phyloP scores from a whole-genome alignment of 2,797 vertebrate genomes.

The Ceyx erithaca region DNA sequence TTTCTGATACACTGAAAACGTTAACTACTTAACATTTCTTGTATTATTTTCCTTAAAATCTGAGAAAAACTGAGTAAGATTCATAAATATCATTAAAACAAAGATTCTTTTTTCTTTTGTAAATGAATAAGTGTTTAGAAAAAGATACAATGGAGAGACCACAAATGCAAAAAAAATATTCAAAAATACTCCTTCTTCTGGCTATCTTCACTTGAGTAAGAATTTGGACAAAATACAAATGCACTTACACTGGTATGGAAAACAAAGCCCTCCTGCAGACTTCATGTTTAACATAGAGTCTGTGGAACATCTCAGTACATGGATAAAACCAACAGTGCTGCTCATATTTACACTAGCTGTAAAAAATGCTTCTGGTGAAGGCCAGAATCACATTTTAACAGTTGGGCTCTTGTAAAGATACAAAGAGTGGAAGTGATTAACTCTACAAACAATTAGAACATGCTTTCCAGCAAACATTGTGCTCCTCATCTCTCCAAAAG shows the following conservation, averaged over 20 bases:
- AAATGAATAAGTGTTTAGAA: not conserved
- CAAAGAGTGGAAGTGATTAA: conserved; percentile 41
- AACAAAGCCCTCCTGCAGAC: not conserved
- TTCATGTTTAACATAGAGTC: not conserved
- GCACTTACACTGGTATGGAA: not conserved
- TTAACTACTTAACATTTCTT: not conserved
- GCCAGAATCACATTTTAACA: conserved; percentile 32
- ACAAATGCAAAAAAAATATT: not conserved
- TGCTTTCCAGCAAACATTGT: not conserved
- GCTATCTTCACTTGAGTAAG: not conserved
- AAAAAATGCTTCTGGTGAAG: conserved; percentile 10
- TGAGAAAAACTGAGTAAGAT: not conserved
- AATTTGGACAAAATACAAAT: not conserved
- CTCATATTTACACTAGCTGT: not conserved
- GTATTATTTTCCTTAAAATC: not conserved
- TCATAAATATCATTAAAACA: not conserved
- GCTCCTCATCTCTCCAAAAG: not conserved
- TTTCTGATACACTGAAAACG: not conserved
- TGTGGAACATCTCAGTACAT: not conserved
- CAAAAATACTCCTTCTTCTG: not conserved
- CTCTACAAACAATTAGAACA: not conserved
- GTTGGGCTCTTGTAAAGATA: not conserved
- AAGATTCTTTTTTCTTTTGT: not conserved
- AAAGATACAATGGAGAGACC: not conserved
- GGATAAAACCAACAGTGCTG: not conserved